Base-by-base conservation (phyloP, 2,888 invertebrate species). In the Thereva unica region DNA sequence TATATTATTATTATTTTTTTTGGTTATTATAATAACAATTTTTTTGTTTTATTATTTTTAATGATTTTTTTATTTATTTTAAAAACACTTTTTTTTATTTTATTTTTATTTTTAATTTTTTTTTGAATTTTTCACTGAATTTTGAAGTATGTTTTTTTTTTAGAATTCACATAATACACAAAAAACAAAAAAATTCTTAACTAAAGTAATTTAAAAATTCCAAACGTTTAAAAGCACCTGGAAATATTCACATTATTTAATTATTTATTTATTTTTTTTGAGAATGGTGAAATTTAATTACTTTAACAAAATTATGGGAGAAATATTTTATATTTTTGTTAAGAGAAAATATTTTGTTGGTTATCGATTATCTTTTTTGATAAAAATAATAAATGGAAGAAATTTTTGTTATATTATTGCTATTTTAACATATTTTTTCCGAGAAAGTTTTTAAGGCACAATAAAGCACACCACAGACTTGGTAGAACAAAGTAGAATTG, bases 141-240 rank as follows among this genome's bases (percentile, higher is more conserved):
- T 61, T 61, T 61, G 61, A 61, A 41, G n/a, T 55, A 41, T 49
- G 49, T 61, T 61, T 49, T 61, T 50, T 50, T 50, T 61, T 61
- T 61, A 5, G 50, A 50, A 50, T 40, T 50, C 12, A 61, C 49
- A 40, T 35, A 50, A 50, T 61, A 61, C 61, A 61, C 50, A 50
- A 50, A 50, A 61, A 61, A 40, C 42, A 61, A 61, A 61, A 41
- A 49, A 23, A 23, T 23, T 23, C 23, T 23, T 23, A 50, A 61
- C 49, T 50, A 50, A 61, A 57, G 41, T 50, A 41, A 50, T 61
- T 40, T 50, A 50, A 61, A 61, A 61, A 61, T 80, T 79, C 79
- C 79, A 79, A 79, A 79, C 80, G 78, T 78, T 79, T 80, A 79
- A 79, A 79, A 79, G 80, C 79, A 79, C 79, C 79, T 79, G 77